A percentile compares a stretch with the other conserved stretches of the same genome.
These are phyloP conservation scores for Carcinoscorpius rotundicauda DNA, from an alignment of 1,140 invertebrate genomes.

Conservation along the genomic window DNA sequence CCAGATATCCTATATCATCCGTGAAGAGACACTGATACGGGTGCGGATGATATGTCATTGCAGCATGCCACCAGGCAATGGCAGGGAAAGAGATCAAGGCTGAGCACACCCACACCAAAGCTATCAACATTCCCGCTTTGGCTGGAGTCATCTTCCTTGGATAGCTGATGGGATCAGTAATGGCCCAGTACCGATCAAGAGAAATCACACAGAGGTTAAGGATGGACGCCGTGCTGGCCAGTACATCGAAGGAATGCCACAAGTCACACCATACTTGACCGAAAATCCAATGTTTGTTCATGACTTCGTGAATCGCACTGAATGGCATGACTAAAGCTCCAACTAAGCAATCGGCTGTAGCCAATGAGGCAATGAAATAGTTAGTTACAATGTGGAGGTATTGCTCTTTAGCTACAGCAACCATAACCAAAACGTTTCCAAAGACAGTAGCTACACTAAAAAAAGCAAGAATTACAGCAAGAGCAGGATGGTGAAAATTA, in stretches of 20 bases:
- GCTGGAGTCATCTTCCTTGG: constrained; percentile 78
- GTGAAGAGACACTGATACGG: constrained; percentile 67
- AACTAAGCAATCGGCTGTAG: constrained; percentile 62
- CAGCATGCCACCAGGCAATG: constrained; percentile 83
- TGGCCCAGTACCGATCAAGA: constrained; percentile 89
- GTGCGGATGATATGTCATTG: constrained; percentile 29
- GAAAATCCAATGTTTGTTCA: constrained; percentile 34
- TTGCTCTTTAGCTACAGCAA: constrained; percentile 52
- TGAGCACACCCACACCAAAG: constrained; percentile 83
- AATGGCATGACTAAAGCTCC: constrained; percentile 65
- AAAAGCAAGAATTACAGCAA: constrained; percentile 41
- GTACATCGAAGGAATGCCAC: constrained; percentile 91
- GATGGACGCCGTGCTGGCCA: constrained; percentile 91
- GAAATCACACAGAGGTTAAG: constrained; percentile 96
- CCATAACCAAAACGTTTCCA: constrained; percentile 56
- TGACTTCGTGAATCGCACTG: constrained; percentile 63
- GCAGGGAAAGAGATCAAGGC: constrained; percentile 91
- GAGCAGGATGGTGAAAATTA: constrained; percentile 19
- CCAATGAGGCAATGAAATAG: constrained; percentile 61
- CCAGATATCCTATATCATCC: constrained; percentile 76
- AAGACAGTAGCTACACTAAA: constrained; percentile 51
- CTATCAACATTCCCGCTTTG: constrained; percentile 66
- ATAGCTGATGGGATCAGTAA: constrained; percentile 93
- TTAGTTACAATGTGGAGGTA: constrained; percentile 63
- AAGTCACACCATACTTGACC: constrained; percentile 72